phyloP scores from a whole-genome alignment of 2,888 invertebrate species.

The Odontocerum albicorne region DNA sequence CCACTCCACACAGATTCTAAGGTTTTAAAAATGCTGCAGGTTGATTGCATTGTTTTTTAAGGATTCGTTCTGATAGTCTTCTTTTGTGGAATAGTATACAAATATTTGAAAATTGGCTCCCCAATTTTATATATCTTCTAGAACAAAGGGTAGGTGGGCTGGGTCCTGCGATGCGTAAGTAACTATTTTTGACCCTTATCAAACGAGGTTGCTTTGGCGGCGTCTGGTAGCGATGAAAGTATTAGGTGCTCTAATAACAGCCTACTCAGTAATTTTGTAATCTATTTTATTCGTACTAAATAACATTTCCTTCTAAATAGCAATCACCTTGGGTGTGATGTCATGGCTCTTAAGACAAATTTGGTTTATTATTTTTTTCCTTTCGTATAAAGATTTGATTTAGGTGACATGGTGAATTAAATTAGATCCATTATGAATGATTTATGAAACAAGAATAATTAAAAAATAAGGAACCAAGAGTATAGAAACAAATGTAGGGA shows the following conservation, averaged over 20 bases:
- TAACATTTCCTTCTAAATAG: constrained; percentile 9
- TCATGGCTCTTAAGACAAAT: not conserved
- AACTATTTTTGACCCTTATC: constrained; percentile 34
- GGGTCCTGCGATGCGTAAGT: constrained; percentile 24
- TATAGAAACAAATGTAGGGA: no score
- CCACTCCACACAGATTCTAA: not conserved
- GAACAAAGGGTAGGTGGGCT: constrained; percentile 26
- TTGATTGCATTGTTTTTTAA: not conserved
- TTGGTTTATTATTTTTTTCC: no score
- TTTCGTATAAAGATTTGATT: no score
- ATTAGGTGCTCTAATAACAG: constrained; percentile 34
- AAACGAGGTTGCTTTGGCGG: constrained; percentile 34
- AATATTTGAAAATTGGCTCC: constrained; percentile 15
- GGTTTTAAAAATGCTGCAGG: no score
- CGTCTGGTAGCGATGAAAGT: constrained; percentile 34
- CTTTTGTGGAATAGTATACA: no score
- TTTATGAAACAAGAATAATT: no score
- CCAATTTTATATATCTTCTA: constrained; percentile 25
- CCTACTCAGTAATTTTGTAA: constrained; percentile 14
- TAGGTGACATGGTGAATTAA: no score
- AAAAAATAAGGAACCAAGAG: no score
- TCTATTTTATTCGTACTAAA: constrained; percentile 18
- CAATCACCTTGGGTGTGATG: constrained; percentile 9
- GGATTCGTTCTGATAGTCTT: no score
- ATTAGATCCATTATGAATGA: no score